Conservation (phyloP, 2,888 invertebrate genomes). For the Desoria tigrina region DNA sequence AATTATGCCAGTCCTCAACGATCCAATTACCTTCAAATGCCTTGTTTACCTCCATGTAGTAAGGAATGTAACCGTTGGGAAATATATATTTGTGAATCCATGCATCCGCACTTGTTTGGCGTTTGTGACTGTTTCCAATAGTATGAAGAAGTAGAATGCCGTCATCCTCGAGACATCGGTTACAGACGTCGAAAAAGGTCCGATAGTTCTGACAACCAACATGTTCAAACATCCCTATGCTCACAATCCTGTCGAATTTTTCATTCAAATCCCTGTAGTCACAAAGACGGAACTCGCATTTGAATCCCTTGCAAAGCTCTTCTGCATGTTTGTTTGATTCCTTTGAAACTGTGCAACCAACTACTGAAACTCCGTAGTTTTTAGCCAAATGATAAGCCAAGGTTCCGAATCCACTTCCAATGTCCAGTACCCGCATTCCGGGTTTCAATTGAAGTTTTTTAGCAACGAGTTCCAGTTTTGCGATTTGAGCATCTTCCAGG, state of each 20-base stretch:
- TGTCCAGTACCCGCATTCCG: constrained; percentile 43
- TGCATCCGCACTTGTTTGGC: background rate
- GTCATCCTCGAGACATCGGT: constrained; percentile 2
- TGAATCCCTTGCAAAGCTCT: constrained; percentile 3
- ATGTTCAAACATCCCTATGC: constrained; percentile 44
- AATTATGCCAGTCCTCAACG: constrained; percentile 46
- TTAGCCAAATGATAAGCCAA: constrained; percentile 34
- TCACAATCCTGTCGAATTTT: constrained; percentile 38
- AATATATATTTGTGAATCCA: constrained; percentile 18
- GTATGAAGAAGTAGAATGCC: constrained; percentile 14
- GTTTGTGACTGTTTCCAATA: background rate
- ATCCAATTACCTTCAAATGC: constrained; percentile 25
- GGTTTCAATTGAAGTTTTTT: constrained; percentile 38
- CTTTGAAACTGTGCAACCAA: constrained; percentile 33
- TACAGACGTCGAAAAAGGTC: constrained; percentile 31
- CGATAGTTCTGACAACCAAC: constrained; percentile 37
- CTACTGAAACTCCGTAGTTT: constrained; percentile 37
- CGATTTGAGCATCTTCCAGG: constrained; percentile 37
- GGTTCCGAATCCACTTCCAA: constrained; percentile 41
- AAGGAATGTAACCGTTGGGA: constrained; percentile 5
- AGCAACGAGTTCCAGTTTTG: constrained; percentile 42
- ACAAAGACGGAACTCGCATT: constrained; percentile 22
- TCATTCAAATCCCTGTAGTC: constrained; percentile 37
- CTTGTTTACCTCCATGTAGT: constrained; percentile 6
- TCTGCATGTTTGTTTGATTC: constrained; percentile 32